phyloP scores from a whole-genome alignment of 1,140 invertebrate genomes.

The Panagrolaimus sp. region DNA sequence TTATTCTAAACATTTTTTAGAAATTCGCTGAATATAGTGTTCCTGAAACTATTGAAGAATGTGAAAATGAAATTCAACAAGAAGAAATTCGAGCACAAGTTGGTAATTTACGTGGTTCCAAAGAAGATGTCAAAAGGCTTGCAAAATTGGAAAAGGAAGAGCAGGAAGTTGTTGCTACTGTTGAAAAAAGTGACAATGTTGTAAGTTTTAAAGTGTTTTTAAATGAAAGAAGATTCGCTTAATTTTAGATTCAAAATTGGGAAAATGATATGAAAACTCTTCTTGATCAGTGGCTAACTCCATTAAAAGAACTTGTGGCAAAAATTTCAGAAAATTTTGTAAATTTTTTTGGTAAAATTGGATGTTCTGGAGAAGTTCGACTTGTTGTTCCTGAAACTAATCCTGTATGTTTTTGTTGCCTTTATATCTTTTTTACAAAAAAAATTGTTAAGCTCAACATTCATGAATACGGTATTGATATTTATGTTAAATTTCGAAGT shows the following conservation, averaged over 20 bases:
- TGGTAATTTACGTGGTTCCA: constrained; percentile 26
- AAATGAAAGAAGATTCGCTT: not conserved
- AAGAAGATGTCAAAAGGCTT: constrained; percentile 28
- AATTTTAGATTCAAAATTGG: constrained; percentile 63
- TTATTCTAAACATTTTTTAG: not conserved
- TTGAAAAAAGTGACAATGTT: not conserved
- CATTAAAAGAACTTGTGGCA: constrained; percentile 66
- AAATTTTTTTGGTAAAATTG: constrained; percentile 71
- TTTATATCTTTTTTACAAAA: not conserved
- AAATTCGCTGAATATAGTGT: constrained; percentile 29
- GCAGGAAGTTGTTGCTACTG: not conserved
- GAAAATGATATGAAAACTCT: constrained; percentile 62
- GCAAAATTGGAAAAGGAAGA: constrained; percentile 20
- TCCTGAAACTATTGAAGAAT: constrained; percentile 34
- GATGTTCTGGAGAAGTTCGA: constrained; percentile 78
- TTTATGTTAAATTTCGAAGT: constrained; percentile 47
- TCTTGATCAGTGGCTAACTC: constrained; percentile 67
- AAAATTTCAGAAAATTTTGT: constrained; percentile 72
- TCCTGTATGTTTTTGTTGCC: constrained; percentile 17
- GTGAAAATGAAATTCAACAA: constrained; percentile 24
- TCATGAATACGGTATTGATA: constrained; percentile 46
- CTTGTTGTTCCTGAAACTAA: constrained; percentile 61
- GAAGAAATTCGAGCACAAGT: constrained; percentile 25
- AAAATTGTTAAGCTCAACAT: constrained; percentile 47
- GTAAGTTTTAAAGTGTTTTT: constrained; percentile 1